Evolutionary conservation across 2,113 vertebrate genomes (phyloP), one percentile per base, ranked within the genome.

Genomic region (Lophotis ruficrista): DNA sequence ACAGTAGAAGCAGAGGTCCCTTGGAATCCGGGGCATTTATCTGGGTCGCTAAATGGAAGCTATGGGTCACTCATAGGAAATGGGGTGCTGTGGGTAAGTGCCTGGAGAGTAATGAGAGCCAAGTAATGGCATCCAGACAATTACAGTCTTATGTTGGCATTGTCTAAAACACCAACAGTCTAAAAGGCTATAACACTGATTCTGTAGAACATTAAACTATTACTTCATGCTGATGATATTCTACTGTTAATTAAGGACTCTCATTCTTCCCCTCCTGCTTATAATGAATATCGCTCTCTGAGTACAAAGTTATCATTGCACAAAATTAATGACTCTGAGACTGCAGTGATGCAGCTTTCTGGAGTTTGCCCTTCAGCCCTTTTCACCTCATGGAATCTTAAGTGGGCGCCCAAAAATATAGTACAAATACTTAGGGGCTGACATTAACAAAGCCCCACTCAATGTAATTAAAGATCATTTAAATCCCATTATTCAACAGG

Each of bases 211-310:
- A 96, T 94, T 95, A 96, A 95, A 91, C 87, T 86, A 88, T 97
- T 96, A 94, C 94, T 98, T 97, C 97, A 95, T 97, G 97, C 94
- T 97, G 84, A 78, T 97, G 95, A 94, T 93, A 92, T 93, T 94
- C 94, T 97, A 94, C 94, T 97, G 96, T 96, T 98, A 98, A 97
- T 98, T 97, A 97, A 97, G 70, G 95, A 97, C 84, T 64, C 12
- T 7, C 90, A 96, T 84, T 88, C 86, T 97, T 98, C 79, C 86
- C 94, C 95, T 97, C 76, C 93, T 82, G 78, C 77, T 76, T 82
- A 70, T 96, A 97, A 97, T 96, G 93, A 97, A 96, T 97, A 97
- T 97, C 96, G 91, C 91, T 97, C 87, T 96, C 81, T 88, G 92
- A 97, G 90, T 92, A 96, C 92, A 94, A 86, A 97, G 97, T 97